Percentiles rank a stretch among this genome's conserved stretches.
phyloP scores from a whole-genome alignment of 1,140 invertebrate genomes.

The Leptoteleia sp. region DNA sequence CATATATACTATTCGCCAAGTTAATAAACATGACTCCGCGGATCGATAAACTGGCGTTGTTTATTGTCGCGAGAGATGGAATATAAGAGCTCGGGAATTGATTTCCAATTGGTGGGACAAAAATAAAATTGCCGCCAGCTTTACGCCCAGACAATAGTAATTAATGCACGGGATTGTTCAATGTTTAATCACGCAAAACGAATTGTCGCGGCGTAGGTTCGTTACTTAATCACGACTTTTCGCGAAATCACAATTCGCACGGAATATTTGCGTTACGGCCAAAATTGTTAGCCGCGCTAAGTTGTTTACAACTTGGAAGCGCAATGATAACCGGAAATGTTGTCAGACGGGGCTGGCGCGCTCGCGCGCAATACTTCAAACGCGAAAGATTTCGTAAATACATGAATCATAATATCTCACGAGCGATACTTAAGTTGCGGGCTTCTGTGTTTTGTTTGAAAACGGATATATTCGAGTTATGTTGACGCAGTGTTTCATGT shows the following conservation, averaged over 20 bases:
- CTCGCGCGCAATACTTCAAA: slow-evolving; percentile 24
- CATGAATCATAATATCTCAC: slow-evolving; percentile 55
- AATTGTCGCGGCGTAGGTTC: not conserved
- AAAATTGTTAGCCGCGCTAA: slow-evolving; percentile 38
- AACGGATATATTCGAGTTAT: slow-evolving; percentile 44
- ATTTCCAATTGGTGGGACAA: slow-evolving; percentile 35
- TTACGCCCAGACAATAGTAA: slow-evolving; percentile 8
- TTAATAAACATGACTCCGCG: slow-evolving; percentile 11
- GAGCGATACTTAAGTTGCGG: slow-evolving; percentile 34
- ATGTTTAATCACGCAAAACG: slow-evolving; percentile 28
- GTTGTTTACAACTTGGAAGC: slow-evolving; percentile 34
- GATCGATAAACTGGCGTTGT: slow-evolving; percentile 12
- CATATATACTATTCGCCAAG: no score
- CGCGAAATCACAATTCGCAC: slow-evolving; percentile 15
- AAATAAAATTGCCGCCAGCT: slow-evolving; percentile 32
- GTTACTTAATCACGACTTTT: no score
- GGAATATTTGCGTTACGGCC: slow-evolving; percentile 1
- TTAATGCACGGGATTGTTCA: slow-evolving; percentile 33
- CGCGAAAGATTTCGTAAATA: slow-evolving; percentile 43
- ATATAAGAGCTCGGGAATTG: slow-evolving; percentile 43
- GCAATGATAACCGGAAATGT: slow-evolving; percentile 22
- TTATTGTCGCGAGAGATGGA: slow-evolving; percentile 20
- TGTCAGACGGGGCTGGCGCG: slow-evolving; percentile 7
- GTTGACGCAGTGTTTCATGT: slow-evolving; percentile 46
- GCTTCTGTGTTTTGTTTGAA: slow-evolving; percentile 52